Base-by-base conservation (phyloP, 30 jellyfish, hydroid and myxozoan genomes). In the Phacellophora camtschatica region DNA sequence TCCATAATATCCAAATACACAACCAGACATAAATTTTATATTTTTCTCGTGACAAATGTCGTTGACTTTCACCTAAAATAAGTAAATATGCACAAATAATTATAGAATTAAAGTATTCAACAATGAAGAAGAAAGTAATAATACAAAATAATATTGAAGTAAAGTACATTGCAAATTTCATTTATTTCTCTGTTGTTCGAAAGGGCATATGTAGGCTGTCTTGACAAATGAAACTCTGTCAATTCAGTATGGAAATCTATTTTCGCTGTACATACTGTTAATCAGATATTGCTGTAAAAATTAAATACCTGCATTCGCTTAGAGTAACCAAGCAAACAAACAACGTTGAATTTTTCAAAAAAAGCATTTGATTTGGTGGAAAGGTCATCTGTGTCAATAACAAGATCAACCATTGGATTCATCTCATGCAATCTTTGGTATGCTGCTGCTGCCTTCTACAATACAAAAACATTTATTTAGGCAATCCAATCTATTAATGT, bases 401-500 rank as follows among this genome's bases (percentile, higher is more conserved):
- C 89, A 29, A 94, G 79, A 75, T 94, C 97, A 9, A 94, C 99
- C 99, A 94, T 86, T 69, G 99, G 99, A 73, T 94, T 94, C 81
- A 94, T 49, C 31, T 83, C 95, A 43, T 88, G 91, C 5, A 89
- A 41, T 49, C 96, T 62, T 6, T 69, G 66, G 36, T 56, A 87
- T 23, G 75, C 84, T 11, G 96, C 95, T 16, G 84, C 95, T 24
- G 97, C 99, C 68, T 76, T 87, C 99, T 94, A 70, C 19, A 84
- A 68, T 13, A 48, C 15, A 5, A 5, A 2, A 24, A 8, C 23
- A 29, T 12, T 12, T 3, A 6, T 18, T 5, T 22, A 18, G 23
- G 3, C 71, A 56, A 29, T 22, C 23, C 41, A 4, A 15, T 24
- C 71, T 29, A n/a, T n/a, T n/a, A n/a, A n/a, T n/a, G n/a, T n/a